Base-by-base conservation (phyloP, 2,888 invertebrate species). In the Digitonthophagus gazella region DNA sequence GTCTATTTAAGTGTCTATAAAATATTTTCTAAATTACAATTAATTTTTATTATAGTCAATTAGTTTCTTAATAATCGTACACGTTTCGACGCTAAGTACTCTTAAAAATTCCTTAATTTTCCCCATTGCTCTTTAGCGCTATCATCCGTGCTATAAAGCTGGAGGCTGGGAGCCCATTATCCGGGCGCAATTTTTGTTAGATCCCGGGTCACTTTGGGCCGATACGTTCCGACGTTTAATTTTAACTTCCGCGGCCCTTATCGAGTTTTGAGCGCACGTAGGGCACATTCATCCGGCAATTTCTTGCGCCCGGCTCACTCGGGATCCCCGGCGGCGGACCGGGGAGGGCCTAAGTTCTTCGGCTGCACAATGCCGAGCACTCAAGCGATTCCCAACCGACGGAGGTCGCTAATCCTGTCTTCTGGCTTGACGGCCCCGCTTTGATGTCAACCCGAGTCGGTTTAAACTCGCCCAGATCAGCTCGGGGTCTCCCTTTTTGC, bases 241-340 rank as follows among this genome's bases (percentile, higher is more conserved):
- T 69, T 69, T 65, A 72, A 72, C 70, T 71, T 72, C 64, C 65
- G 63, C 22, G n/a, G 66, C 65, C 71, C 71, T 72, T 71, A 72
- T 72, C 71, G 70, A 71, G 71, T 71, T 72, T 71, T 71, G 71
- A 72, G 69, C 69, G 65, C 69, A 67, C 69, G 67, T 69, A 69
- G 69, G 65, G 66, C 65, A 66, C 71, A 61, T 68, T 71, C 71
- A 69, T 69, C 69, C 67, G 22, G 22, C 70, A 61, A 61, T 61
- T 61, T 61, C 61, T 61, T 58, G 58, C 58, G 16, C 58, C 16
- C 11, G 19, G 18, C 11, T 19, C 57, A 11, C 18, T 16, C 18
- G 18, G 20, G 18, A 61, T 61, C 61, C 6, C 19, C 18, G 18
- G 61, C 8, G n/a, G 16, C 18, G 61, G 61, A 16, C 61, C 18